phyloP scores from a whole-genome alignment of 2,797 vertebrate species.

The Synaphobranchus kaupii region DNA sequence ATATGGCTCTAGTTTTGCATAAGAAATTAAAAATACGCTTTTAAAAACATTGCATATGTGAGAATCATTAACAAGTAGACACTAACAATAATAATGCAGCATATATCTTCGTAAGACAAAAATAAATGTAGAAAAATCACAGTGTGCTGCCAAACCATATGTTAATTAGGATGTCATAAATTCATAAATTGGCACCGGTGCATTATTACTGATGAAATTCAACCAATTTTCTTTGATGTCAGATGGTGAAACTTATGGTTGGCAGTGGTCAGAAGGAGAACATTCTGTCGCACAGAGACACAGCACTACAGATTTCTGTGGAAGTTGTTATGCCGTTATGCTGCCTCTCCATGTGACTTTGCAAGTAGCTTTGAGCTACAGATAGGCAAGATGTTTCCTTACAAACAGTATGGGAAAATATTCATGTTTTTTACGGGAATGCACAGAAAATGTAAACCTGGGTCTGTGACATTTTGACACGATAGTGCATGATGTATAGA shows the following conservation, averaged over 20 bases:
- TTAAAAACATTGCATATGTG: constrained; percentile 24
- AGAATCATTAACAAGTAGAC: constrained; percentile 24
- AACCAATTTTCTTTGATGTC: constrained; percentile 32
- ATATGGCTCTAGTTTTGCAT: constrained; percentile 25
- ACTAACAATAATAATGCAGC: constrained; percentile 22
- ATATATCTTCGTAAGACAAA: neutral
- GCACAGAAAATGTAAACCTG: neutral
- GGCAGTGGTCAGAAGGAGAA: constrained; percentile 31
- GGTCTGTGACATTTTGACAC: neutral
- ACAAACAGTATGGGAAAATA: neutral
- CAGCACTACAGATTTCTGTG: constrained; percentile 19
- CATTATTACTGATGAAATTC: constrained; percentile 27
- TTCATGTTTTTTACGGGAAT: neutral
- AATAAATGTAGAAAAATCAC: constrained; percentile 33
- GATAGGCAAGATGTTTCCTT: neutral
- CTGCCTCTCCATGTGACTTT: constrained; percentile 21
- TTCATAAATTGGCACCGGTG: constrained; percentile 32
- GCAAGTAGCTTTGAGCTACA: constrained; percentile 16
- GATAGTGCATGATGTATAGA: neutral
- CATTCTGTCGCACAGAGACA: constrained; percentile 33
- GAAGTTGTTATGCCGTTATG: constrained; percentile 33
- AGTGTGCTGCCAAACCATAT: constrained; percentile 30
- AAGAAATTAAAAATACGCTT: constrained; percentile 21
- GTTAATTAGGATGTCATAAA: constrained; percentile 37
- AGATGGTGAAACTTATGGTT: constrained; percentile 42